Conservation (phyloP, 2,888 invertebrate genomes). For the Nebria brevicollis region DNA sequence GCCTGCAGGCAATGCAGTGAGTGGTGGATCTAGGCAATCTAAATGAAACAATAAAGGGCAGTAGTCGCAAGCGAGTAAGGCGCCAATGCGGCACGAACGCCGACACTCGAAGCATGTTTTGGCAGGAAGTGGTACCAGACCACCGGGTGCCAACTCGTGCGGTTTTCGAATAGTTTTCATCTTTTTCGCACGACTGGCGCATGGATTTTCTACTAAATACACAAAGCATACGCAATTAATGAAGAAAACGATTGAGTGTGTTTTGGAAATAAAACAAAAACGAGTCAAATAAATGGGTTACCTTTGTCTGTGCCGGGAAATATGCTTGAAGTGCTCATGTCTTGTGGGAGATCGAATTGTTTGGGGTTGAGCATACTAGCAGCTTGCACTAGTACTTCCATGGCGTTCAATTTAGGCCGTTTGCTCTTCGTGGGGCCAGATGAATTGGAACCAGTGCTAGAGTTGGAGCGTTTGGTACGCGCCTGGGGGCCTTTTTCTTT, state of each 20-base stretch:
- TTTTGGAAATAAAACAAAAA: constrained; percentile 39
- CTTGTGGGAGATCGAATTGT: constrained; percentile 88
- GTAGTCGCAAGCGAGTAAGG: constrained; percentile 92
- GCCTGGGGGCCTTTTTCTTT: constrained; percentile 55
- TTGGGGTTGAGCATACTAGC: constrained; percentile 88
- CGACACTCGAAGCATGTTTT: constrained; percentile 86
- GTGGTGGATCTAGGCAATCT: constrained; percentile 94
- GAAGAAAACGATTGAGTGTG: not conserved
- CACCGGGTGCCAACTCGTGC: constrained; percentile 58
- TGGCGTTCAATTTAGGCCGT: constrained; percentile 68
- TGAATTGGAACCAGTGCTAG: constrained; percentile 48
- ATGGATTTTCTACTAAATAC: constrained; percentile 56
- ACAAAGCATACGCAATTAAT: constrained; percentile 29
- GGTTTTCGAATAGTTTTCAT: constrained; percentile 48
- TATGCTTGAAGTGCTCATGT: constrained; percentile 78
- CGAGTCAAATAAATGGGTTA: constrained; percentile 52
- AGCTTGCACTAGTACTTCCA: constrained; percentile 83
- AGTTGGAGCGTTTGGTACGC: constrained; percentile 56
- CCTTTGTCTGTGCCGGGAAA: constrained; percentile 88
- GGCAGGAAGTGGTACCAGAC: constrained; percentile 83
- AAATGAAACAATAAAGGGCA: constrained; percentile 90
- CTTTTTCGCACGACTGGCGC: constrained; percentile 26
- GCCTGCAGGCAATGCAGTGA: constrained; percentile 86
- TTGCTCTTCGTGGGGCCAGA: constrained; percentile 54
- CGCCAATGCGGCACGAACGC: constrained; percentile 84